phyloP scores from a whole-genome alignment of 2,797 vertebrate species.

The Semaprochilodus insignis region DNA sequence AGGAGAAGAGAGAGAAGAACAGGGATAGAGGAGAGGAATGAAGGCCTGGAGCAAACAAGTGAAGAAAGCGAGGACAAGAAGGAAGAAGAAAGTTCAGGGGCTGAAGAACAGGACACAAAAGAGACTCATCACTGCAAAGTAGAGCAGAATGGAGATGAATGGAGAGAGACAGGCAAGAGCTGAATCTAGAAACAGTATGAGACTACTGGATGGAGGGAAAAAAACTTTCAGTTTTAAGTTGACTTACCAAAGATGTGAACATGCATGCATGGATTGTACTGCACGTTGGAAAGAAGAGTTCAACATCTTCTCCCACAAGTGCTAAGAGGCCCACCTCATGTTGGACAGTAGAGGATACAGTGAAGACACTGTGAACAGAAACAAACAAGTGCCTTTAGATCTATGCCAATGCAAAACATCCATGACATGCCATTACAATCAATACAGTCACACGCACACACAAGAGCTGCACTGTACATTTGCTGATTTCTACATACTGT shows the following conservation, averaged over 20 bases:
- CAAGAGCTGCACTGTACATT: conserved; percentile 21
- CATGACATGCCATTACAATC: neutral
- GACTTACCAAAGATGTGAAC: conserved; percentile 59
- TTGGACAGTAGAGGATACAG: neutral
- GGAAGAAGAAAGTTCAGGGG: conserved; percentile 11
- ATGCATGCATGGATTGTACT: conserved; percentile 23
- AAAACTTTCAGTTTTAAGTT: conserved; percentile 46
- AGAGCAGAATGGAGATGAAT: conserved; percentile 62
- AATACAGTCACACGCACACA: conserved; percentile 10
- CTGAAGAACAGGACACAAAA: conserved; percentile 25
- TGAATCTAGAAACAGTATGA: conserved; percentile 60
- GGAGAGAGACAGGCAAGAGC: conserved; percentile 67
- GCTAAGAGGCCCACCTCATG: conserved; percentile 11
- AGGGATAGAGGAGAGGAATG: neutral
- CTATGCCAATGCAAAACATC: conserved; percentile 12
- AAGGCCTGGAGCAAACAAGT: conserved; percentile 19
- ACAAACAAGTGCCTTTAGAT: conserved; percentile 27
- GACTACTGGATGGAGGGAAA: neutral
- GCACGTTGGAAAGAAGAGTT: conserved; percentile 12
- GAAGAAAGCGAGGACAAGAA: conserved; percentile 47
- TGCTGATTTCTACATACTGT: conserved; percentile 9
- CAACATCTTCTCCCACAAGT: neutral
- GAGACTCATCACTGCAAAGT: conserved; percentile 55
- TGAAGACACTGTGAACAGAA: neutral
- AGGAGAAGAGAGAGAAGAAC: conserved; percentile 14